These are phyloP conservation scores for Congeria kusceri DNA, from an alignment of 2,888 invertebrate species.

Conservation along the genomic window DNA sequence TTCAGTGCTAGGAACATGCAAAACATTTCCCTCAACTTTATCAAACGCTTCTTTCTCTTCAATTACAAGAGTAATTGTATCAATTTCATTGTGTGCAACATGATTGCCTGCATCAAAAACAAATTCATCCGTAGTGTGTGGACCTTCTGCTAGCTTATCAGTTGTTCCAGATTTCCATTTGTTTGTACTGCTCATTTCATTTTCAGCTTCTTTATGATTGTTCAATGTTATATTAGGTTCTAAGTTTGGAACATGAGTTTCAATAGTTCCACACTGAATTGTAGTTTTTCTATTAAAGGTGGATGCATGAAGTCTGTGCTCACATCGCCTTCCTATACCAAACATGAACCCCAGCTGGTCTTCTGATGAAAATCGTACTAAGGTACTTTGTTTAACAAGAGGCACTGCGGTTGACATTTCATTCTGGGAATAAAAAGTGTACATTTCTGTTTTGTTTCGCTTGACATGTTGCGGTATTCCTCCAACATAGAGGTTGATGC, in stretches of 20 bases:
- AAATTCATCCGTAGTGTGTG: not conserved
- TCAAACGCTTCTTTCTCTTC: not conserved
- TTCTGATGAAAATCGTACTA: no score
- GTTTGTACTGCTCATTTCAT: no score
- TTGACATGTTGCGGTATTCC: conserved; percentile 45
- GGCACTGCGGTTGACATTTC: not conserved
- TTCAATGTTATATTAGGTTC: no score
- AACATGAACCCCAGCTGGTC: conserved; percentile 38
- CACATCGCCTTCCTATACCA: conserved; percentile 45
- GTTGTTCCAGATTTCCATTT: not conserved
- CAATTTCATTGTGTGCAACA: not conserved
- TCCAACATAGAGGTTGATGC: conserved; percentile 44
- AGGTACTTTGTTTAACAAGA: no score
- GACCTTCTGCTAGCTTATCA: not conserved
- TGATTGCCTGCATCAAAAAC: no score
- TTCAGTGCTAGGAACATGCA: no score
- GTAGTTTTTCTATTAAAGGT: conserved; percentile 1
- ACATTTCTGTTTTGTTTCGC: conserved; percentile 9
- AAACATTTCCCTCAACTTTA: no score
- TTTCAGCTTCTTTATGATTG: no score
- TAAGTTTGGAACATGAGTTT: not conserved
- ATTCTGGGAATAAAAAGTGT: conserved; percentile 24
- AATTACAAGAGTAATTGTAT: not conserved
- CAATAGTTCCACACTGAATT: conserved; percentile 23
- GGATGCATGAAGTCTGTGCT: conserved; percentile 16